Base-by-base conservation (phyloP, 2,888 invertebrate genomes). In the Hypena proboscidalis region DNA sequence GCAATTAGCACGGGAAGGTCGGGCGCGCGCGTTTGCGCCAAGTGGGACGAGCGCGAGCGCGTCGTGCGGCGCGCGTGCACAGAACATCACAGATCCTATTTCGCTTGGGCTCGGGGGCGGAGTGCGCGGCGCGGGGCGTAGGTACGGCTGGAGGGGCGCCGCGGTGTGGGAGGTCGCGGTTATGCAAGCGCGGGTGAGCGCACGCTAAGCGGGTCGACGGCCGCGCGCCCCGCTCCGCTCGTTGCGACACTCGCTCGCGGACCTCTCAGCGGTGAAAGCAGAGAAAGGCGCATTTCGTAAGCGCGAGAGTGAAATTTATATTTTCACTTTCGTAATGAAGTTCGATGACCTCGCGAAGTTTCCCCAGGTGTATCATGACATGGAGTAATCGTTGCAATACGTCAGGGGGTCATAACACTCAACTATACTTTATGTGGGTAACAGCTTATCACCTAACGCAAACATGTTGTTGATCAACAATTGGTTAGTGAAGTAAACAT, bases 171-270 rank as follows among this genome's bases (percentile, higher is more conserved):
- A 78, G 81, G 83, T 83, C 80, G n/a, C n/a, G 85, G 83, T 88
- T 88, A 89, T 88, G 89, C 89, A 90, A 89, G 85, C 84, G 80
- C 82, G 83, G 90, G 93, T 93, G 92, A 93, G 91, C 92, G 93
- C 93, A 90, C 92, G 90, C 85, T 92, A 93, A 93, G 91, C 93
- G 85, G 93, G 93, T 93, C 93, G 93, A 86, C 92, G 93, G 88
- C 92, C 93, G 92, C 89, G 85, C 64, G 73, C 78, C 70, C 70
- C 73, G 75, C 75, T 71, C 70, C 59, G 74, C 73, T 70, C 65
- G 69, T 82, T 83, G 87, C 86, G 79, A 83, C 86, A 82, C 76
- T 74, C 70, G 70, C 68, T 62, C 59, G 62, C 63, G 69, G 67
- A n/a, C n/a, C n/a, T n/a, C n/a, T n/a, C n/a, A n/a, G 34, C 69